Base-by-base conservation (phyloP, 2,888 invertebrate species). In the Lottia gigantea region DNA sequence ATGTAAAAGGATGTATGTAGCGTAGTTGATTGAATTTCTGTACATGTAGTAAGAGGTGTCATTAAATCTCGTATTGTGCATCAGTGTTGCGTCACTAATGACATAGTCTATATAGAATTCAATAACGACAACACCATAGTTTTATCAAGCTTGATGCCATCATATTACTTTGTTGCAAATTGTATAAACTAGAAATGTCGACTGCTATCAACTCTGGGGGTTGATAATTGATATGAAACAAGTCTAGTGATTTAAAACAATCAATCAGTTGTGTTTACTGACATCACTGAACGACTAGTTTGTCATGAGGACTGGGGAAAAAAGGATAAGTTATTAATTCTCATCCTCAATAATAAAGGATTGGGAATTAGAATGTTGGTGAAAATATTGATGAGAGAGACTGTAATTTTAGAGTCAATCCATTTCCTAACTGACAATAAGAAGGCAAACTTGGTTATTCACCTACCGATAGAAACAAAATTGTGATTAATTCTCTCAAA, bases 181-280 rank as follows among this genome's bases (percentile, higher is more conserved):
- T 31, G 31, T 31, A 31, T 31, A 31, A 31, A 31, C 31, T 31
- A 31, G 31, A 31, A 31, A 31, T 31, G 31, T 31, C 31, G 31
- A 31, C 31, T 31, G 31, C 31, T 31, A 31, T 31, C 31, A 31
- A 31, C 31, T 31, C 31, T 31, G 31, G 31, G 55, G 55, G n/a
- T 55, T 55, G 55, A 55, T 55, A 55, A 55, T 55, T 55, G 55
- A 55, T 55, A 55, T 55, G 55, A 55, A 55, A 55, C 55, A 55
- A 19, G 55, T 55, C 19, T n/a, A 19, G n/a, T 55, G 55, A 55
- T 55, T 55, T 55, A 55, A 55, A 55, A 55, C 55, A 55, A 55
- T 55, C 55, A 55, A 55, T 55, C 55, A 55, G 55, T 55, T n/a
- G 55, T 55, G 55, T 55, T 55, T 55, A 55, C 55, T n/a, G 55